Base-by-base conservation (phyloP, 92 coral and sea anemone genomes). In the Phenganax subtilis region DNA sequence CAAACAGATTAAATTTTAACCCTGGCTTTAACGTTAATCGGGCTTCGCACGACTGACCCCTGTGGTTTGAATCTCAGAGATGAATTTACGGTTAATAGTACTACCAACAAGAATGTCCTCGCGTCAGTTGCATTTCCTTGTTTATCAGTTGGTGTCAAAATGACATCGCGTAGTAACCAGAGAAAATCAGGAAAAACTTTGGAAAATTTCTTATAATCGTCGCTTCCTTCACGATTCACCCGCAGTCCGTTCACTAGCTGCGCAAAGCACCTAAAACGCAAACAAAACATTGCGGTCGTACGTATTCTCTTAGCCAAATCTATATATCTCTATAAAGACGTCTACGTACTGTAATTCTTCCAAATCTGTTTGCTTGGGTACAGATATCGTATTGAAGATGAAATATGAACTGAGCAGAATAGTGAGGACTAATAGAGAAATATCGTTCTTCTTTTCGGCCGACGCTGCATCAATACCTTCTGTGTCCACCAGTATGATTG, bases 401-500 rank as follows among this genome's bases (percentile, higher is more conserved):
- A 89, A 63, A 62, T 89, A 87, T 2, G 97, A 91, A 6, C 91
- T 87, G 85, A 91, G 83, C 12, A 91, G 81, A 47, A 91, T 86
- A 57, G 93, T 85, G 71, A 91, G 65, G 8, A 92, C 90, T 62
- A 91, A 89, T 10, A 91, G 75, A 7, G 86, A 77, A 84, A 89
- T 87, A 64, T 91, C 93, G 31, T 88, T 88, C 2, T 89, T 64
- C 51, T 80, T 80, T 6, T 81, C 81, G 14, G 87, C 77, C 0
- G 75, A 14, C 9, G 84, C 87, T 9, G 97, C 80, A 31, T 89
- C 89, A 30, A 81, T 83, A 47, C 97, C 97, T 75, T 91, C 97
- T 20, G 97, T 89, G 84, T 91, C 96, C n/a, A 91, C 79, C 12
- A 91, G 79, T 75, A 91, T 89, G 75, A 91, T 87, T 51, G 96